phyloP scores from a whole-genome alignment of 1,140 invertebrate species.

The Drosophila santomea region DNA sequence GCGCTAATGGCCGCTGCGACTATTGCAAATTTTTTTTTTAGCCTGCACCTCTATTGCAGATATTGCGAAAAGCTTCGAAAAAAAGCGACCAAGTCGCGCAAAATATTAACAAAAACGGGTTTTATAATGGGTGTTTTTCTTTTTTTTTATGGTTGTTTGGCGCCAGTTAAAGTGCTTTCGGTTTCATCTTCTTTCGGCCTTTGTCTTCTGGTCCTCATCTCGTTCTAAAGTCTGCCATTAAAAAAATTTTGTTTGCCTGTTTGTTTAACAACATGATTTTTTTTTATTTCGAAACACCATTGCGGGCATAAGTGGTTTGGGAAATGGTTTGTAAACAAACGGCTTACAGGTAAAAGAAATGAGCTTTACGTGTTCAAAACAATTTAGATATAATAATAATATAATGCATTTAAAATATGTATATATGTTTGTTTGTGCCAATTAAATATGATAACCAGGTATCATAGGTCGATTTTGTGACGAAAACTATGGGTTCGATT shows the following conservation, averaged over 20 bases:
- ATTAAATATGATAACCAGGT: too few relatives aligned
- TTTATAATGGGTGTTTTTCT: conserved; percentile 39
- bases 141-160: conserved; percentile 20
- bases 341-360: neutral
- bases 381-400: too few relatives aligned
- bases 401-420: too few relatives aligned
- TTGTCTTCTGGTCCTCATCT: conserved; percentile 30
- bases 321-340: conserved; percentile 17
- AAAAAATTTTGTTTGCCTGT: conserved; percentile 43
- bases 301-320: conserved; percentile 13
- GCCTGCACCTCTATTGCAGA: conserved; percentile 65
- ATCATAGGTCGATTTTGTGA: too few relatives aligned
- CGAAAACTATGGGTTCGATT: too few relatives aligned
- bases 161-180: conserved; percentile 39
- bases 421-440: too few relatives aligned
- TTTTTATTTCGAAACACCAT: conserved; percentile 23
- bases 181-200: conserved; percentile 32
- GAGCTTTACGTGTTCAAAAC: neutral
- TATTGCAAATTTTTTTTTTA: conserved; percentile 64
- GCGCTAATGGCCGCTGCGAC: conserved; percentile 66
- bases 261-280: conserved; percentile 31
- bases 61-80: conserved; percentile 74
- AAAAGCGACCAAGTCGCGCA: conserved; percentile 31
- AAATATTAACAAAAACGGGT: conserved; percentile 61
- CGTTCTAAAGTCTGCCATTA: conserved; percentile 30